Percentiles rank a stretch among this genome's conserved stretches.
These are phyloP conservation scores for Tragelaphus eurycerus DNA, from an alignment of 2,797 vertebrate species.

Conservation along the genomic window DNA sequence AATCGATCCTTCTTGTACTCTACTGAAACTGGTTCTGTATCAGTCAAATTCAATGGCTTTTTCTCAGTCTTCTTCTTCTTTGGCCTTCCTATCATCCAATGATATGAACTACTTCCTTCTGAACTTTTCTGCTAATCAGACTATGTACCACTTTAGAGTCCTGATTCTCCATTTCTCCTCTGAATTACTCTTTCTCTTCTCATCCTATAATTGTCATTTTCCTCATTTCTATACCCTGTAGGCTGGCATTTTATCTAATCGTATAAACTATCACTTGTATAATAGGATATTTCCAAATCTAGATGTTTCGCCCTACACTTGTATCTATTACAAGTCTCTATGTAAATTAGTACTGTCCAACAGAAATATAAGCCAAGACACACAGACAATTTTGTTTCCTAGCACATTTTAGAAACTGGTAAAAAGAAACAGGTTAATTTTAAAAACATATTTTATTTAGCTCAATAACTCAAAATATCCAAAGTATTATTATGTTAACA, in stretches of 20 bases:
- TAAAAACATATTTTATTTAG: neutral
- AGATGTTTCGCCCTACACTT: neutral
- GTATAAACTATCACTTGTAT: neutral
- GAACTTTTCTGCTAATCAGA: slow-evolving; percentile 34
- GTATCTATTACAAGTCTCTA: slow-evolving; percentile 17
- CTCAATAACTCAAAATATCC: neutral
- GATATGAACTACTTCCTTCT: slow-evolving; percentile 36
- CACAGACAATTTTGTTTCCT: neutral
- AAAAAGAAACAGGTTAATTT: slow-evolving; percentile 36
- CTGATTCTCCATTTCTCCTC: neutral
- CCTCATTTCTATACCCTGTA: neutral
- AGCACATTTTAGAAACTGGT: neutral
- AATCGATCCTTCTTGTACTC: slow-evolving; percentile 42
- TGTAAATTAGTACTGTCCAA: neutral
- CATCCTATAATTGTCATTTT: neutral
- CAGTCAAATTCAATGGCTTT: slow-evolving; percentile 16
- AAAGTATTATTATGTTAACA: slow-evolving; percentile 18
- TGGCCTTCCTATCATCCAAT: neutral
- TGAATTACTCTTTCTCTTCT: slow-evolving; percentile 3
- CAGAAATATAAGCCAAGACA: slow-evolving; percentile 11
- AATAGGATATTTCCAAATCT: neutral
- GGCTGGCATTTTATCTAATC: neutral
- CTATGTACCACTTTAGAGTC: neutral
- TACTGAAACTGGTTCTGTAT: slow-evolving; percentile 4
- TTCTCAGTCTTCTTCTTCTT: slow-evolving; percentile 15